These are phyloP conservation scores for Orcinus orca DNA, from an alignment of 2,113 vertebrate species.

Conservation along the genomic window DNA sequence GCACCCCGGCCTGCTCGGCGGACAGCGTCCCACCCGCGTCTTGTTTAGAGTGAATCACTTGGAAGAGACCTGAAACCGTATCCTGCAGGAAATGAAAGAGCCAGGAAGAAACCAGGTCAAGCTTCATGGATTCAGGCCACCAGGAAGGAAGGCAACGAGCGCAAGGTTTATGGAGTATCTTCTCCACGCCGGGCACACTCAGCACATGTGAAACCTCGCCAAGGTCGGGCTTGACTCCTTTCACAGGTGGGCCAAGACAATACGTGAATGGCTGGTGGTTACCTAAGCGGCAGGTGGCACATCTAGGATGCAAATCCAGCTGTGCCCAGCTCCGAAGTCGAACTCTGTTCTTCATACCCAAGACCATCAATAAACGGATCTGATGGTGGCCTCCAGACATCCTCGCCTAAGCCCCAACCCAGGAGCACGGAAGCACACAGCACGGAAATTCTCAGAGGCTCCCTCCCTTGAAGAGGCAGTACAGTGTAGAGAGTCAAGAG, in stretches of 20 bases:
- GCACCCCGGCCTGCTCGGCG: neutral
- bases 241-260: neutral
- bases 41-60: conserved; percentile 37
- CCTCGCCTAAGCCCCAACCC: neutral
- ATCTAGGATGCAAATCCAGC: neutral
- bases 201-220: rapidly evolving
- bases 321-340: neutral
- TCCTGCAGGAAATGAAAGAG: neutral
- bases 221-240: neutral
- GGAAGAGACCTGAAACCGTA: conserved; percentile 26
- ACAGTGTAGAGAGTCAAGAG: rapidly evolving
- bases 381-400: neutral
- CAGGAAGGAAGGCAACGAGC: neutral
- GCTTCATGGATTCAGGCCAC: conserved; percentile 10
- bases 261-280: neutral
- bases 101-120: conserved; percentile 61
- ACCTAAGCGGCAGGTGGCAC: neutral
- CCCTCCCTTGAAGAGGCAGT: neutral
- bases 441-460: rapidly evolving
- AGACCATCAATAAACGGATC: neutral
- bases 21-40: neutral
- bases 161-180: neutral
- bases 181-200: rapidly evolving
- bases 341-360: rapidly evolving
- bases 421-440: neutral